Percentiles rank a stretch among this genome's conserved stretches.
Conservation (phyloP, 2,797 vertebrate species). For the Pogoniulus pusillus region DNA sequence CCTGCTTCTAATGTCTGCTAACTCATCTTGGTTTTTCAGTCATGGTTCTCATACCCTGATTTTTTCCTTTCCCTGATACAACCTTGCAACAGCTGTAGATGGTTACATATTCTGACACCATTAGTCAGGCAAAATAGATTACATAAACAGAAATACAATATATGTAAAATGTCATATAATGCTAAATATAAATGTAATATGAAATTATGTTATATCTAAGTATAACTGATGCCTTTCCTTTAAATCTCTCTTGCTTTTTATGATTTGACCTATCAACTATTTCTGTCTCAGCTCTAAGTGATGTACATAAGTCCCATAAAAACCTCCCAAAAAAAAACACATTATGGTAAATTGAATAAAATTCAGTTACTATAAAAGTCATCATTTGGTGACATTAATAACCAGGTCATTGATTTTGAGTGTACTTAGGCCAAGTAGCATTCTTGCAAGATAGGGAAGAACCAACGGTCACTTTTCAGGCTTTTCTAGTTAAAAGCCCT, state of each 20-base stretch:
- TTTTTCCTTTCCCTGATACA: neutral
- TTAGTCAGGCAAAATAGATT: neutral
- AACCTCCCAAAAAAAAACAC: fast-evolving
- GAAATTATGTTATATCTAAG: neutral
- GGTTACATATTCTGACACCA: neutral
- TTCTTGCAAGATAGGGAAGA: neutral
- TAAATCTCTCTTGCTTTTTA: neutral
- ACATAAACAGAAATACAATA: neutral
- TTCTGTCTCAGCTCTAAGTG: neutral
- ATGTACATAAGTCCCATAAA: neutral
- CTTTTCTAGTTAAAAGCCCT: neutral
- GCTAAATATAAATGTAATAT: neutral
- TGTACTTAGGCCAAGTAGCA: neutral
- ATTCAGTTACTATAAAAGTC: neutral
- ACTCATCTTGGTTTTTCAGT: slow-evolving; percentile 10
- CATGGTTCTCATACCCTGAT: neutral
- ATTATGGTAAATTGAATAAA: neutral
- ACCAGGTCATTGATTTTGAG: neutral
- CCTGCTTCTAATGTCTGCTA: slow-evolving; percentile 37
- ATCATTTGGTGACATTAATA: neutral
- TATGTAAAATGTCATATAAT: neutral
- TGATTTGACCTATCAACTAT: neutral
- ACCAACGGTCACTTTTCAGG: neutral
- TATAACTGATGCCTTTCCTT: neutral
- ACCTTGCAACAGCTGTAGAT: slow-evolving; percentile 2